Percentiles rank a stretch among this genome's conserved stretches.
phyloP scores from a whole-genome alignment of 1,140 invertebrate species.

The Pseudomyrmex dendroicus region DNA sequence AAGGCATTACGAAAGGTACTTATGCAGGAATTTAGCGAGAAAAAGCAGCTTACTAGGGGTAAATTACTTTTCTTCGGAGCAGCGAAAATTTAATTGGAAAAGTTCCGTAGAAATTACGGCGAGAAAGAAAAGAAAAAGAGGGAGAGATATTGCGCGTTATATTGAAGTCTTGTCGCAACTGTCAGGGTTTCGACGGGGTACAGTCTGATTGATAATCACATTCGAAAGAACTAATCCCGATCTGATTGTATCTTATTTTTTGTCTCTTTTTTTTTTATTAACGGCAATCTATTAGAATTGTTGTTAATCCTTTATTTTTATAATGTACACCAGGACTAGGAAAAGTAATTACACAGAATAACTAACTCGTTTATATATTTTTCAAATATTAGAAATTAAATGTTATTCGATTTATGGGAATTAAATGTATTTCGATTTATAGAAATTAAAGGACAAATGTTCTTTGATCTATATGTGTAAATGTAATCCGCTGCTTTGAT shows the following conservation, averaged over 20 bases:
- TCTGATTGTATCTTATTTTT: not conserved
- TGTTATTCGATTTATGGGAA: no score
- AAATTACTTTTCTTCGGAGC: conserved; percentile 56
- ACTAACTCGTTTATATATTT: no score
- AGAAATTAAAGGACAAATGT: no score
- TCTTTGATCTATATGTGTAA: not conserved
- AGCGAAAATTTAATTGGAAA: conserved; percentile 59
- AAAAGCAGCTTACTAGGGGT: conserved; percentile 49
- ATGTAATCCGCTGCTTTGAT: conserved; percentile 49
- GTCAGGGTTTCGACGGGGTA: conserved; percentile 17
- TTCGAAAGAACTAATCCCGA: conserved; percentile 4
- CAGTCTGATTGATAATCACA: conserved; percentile 43
- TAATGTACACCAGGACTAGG: no score
- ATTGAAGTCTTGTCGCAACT: conserved; percentile 54
- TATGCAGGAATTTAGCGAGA: conserved; percentile 53
- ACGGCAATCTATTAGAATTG: no score
- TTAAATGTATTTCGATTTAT: no score
- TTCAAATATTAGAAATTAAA: no score
- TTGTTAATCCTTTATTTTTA: no score
- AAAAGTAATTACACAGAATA: no score
- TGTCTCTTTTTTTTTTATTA: no score
- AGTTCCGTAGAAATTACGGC: conserved; percentile 46
- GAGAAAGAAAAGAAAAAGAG: no score
- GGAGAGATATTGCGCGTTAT: conserved; percentile 14
- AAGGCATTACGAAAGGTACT: conserved; percentile 46